phyloP scores from a whole-genome alignment of 2,888 invertebrate species.

The Caenorhabditis sinica region DNA sequence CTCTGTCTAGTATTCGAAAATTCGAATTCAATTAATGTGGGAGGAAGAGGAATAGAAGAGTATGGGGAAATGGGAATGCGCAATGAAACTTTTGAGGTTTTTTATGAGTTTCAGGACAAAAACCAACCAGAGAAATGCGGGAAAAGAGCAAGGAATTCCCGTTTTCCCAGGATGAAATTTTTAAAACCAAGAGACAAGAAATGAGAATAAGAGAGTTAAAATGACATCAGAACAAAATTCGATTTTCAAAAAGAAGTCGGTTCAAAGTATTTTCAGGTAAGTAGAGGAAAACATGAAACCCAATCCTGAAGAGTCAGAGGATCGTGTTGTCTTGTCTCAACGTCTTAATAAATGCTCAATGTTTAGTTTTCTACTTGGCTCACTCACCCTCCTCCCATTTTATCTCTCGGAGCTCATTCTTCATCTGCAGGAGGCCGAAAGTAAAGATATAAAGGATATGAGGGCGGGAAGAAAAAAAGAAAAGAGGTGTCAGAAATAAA shows the following conservation, averaged over 20 bases:
- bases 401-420: constrained; percentile 7
- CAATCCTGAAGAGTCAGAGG: constrained; percentile 27
- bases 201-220: not conserved
- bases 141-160: not conserved
- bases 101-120: constrained; percentile 3
- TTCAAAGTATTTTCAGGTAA: constrained; percentile 29
- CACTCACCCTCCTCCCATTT: not conserved
- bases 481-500: constrained; percentile 23
- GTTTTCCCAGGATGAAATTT: constrained; percentile 8
- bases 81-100: constrained; percentile 16
- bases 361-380: constrained; percentile 9
- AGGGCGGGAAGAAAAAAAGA: constrained; percentile 3
- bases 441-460: constrained; percentile 14
- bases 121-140: not conserved
- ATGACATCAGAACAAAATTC: constrained; percentile 15
- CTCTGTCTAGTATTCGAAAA: constrained; percentile 38
- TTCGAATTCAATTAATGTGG: constrained; percentile 42
- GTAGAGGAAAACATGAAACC: constrained; percentile 33
- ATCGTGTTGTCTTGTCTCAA: constrained; percentile 32
- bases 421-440: not conserved
- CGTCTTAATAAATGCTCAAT: constrained; percentile 41
- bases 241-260: not conserved
- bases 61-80: not conserved
- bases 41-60: constrained; percentile 12
- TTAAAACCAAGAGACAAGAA: not conserved